Base-by-base conservation (phyloP, 2,113 vertebrate species). In the Pipra filicauda region DNA sequence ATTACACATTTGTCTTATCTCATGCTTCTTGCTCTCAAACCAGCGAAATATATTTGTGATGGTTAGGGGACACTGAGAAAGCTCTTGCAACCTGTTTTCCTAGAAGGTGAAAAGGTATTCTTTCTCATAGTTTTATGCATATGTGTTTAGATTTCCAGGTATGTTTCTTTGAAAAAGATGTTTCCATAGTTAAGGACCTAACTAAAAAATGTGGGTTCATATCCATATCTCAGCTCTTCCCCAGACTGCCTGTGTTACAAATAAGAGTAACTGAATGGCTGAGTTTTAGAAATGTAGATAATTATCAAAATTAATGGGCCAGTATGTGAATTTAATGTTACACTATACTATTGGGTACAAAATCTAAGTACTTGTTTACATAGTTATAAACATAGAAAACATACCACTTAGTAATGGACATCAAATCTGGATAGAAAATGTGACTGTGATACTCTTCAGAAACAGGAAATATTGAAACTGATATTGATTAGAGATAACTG, bases 1-100 rank as follows among this genome's bases (percentile, higher is more conserved):
- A 98, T 98, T 98, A 97, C 94, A 95, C 96, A 97, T 98, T 98
- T 98, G 97, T 98, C 97, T 98, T 98, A 97, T 98, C 97, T 98
- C 95, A 96, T 96, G 97, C 93, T 97, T 98, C 96, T 98, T 97
- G 73, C 92, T 95, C 96, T 97, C 97, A 95, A 97, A 98, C 93
- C 88, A 97, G 89, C 26, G 92, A 96, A 97, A 96, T 91, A 77
- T 89, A 92, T 94, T 86, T 91, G 52, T 74, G 87, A 95, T 62
- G 55, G 76, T 81, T 77, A 95, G 35, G 73, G 75, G 62, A 96
- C 35, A 37, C 27, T 48, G 44, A 51, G 75, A 91, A 96, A 86
- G 65, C 84, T 88, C 52, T 81, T 87, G 78, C 70, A 89, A 95
- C 79, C 72, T 75, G 39, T 58, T 96, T 91, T 95, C 49, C 70